Percentiles rank a stretch among this genome's conserved stretches.
Conservation (phyloP, 2,797 vertebrate species). For the Pseudochromis fuscus region DNA sequence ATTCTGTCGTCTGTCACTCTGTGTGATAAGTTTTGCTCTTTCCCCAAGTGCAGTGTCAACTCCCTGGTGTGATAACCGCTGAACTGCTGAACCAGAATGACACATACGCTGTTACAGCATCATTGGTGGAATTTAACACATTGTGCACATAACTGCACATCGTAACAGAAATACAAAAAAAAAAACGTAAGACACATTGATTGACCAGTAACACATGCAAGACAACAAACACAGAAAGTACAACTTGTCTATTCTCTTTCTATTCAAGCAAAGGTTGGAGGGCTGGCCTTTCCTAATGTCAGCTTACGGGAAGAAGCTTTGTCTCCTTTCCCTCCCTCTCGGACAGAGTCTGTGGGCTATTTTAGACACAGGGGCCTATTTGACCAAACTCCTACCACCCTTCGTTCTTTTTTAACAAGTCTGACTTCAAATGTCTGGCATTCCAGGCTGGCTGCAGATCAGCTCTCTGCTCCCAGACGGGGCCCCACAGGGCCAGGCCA, state of each 20-base stretch:
- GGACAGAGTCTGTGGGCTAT: conserved; percentile 75
- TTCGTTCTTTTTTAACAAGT: conserved; percentile 84
- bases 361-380: conserved; percentile 78
- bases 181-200: conserved; percentile 17
- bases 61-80: conserved; percentile 45
- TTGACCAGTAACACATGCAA: conserved; percentile 27
- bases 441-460: conserved; percentile 86
- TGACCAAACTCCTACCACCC: conserved; percentile 84
- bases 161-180: conserved; percentile 22
- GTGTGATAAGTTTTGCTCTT: conserved; percentile 44
- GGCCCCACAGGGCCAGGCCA: conserved; percentile 79
- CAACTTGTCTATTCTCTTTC: conserved; percentile 35
- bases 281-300: conserved; percentile 61
- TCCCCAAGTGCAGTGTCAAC: conserved; percentile 27
- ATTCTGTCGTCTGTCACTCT: conserved; percentile 29
- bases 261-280: conserved; percentile 55
- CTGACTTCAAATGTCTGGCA: conserved; percentile 88
- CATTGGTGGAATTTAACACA: conserved; percentile 23
- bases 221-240: conserved; percentile 40
- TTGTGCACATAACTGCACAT: conserved; percentile 18
- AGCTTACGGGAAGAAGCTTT: conserved; percentile 75
- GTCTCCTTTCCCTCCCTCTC: conserved; percentile 67
- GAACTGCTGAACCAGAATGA: conserved; percentile 47
- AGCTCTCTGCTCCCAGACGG: conserved; percentile 78
- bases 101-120: conserved; percentile 27